Evolutionary conservation across 2,113 vertebrate genomes (phyloP).

Genomic region (Stegostoma tigrinum): DNA sequence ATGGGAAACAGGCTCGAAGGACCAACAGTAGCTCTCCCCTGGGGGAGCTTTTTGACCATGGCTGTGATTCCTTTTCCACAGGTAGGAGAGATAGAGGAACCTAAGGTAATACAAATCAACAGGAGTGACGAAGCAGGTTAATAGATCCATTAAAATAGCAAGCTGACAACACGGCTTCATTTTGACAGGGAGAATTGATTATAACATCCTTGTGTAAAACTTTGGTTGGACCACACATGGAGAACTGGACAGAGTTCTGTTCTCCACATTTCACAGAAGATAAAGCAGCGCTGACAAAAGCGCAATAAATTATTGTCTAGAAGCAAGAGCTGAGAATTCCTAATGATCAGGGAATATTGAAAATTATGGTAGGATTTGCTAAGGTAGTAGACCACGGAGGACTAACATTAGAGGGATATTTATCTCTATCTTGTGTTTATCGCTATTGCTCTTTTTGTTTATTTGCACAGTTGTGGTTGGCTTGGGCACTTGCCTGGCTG

Average conservation of each 20-base stretch:
- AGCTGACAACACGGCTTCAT: background rate
- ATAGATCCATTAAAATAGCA: background rate
- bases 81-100: conserved; percentile 55
- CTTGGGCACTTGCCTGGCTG: conserved; percentile 75
- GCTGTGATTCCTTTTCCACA: conserved; percentile 93
- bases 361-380: background rate
- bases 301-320: background rate
- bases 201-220: background rate
- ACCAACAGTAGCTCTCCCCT: conserved; percentile 88
- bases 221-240: background rate
- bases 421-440: background rate
- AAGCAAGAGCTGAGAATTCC: background rate
- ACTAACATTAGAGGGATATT: background rate
- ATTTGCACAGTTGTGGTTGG: conserved; percentile 78
- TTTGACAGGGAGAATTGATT: background rate
- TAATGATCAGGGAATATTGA: background rate
- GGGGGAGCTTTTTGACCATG: conserved; percentile 95
- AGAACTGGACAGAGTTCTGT: background rate
- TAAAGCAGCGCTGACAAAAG: background rate
- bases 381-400: background rate
- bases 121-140: background rate
- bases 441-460: conserved; percentile 42
- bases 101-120: background rate
- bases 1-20: conserved; percentile 93
- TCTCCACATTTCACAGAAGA: background rate